Evolutionary conservation across 1,140 invertebrate species (phyloP), one percentile per base, ranked within the genome.

Genomic region (Scaptodrosophila lebanonensis): DNA sequence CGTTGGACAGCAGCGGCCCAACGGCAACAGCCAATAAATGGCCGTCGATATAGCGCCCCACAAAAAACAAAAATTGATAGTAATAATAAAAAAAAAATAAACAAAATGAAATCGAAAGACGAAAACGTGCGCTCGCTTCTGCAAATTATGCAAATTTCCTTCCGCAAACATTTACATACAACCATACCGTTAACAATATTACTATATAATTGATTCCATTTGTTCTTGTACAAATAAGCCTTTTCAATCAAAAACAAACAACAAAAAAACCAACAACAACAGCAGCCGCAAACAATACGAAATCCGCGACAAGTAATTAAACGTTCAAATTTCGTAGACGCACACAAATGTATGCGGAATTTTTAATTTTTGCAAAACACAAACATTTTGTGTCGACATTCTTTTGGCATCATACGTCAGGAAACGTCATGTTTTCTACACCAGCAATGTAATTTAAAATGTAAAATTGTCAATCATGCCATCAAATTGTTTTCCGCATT

Each of bases 121-220:
- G n/a, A n/a, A n/a, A n/a, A n/a, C n/a, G n/a, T n/a, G n/a, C n/a
- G n/a, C n/a, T n/a, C 36, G 56, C 61, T 56, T 38, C 52, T 58
- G 59, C 68, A 47, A 51, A 48, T 56, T 73, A 77, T 79, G 72
- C 72, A 65, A 79, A 79, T 68, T 53, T 49, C 4, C 75, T 82
- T 82, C 75, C 75, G 75, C 76, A 82, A 75, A 73, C 43, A 82
- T 82, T 82, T 75, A 82, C 69, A 82, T 75, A 70, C 39, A 51
- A 66, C 66, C 39, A 57, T 67, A 66, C 68, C 75, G 63, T 82
- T 73, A 77, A 72, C 72, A 77, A 79, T 79, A n/a, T n/a, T n/a
- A n/a, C n/a, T n/a, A n/a, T 72, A 66, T 76, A 40, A 60, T 77
- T 51, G 54, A 32, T 50, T 65, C 53, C 56, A 53, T 58, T 77